phyloP scores from a whole-genome alignment of 2,113 vertebrate species.

The Gallinago media region DNA sequence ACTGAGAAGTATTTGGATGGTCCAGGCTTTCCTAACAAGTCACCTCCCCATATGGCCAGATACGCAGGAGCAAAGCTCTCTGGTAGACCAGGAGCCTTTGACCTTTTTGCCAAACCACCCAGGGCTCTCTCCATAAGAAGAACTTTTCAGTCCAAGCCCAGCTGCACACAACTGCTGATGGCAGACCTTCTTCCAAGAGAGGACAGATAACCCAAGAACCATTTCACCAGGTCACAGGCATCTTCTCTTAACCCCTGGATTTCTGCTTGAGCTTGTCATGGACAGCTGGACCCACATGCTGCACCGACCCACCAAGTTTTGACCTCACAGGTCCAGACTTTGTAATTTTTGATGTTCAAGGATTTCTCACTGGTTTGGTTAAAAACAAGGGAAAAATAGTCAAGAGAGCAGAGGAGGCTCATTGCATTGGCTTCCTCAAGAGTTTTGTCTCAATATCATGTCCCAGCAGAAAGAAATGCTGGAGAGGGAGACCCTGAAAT shows the following conservation, averaged over 20 bases:
- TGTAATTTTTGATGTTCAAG: neutral
- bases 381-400: neutral
- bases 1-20: neutral
- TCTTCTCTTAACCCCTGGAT: neutral
- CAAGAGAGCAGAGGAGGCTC: neutral
- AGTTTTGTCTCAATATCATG: neutral
- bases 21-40: slow-evolving; percentile 3
- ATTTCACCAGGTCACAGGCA: neutral
- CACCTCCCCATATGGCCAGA: neutral
- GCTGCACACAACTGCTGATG: neutral
- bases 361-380: neutral
- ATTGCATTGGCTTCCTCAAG: neutral
- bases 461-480: neutral
- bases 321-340: neutral
- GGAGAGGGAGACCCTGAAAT: neutral
- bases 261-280: neutral
- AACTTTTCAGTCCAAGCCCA: neutral
- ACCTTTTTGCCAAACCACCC: neutral
- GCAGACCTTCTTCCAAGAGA: neutral
- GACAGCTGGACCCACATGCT: neutral
- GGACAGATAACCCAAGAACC: neutral
- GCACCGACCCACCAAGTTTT: neutral
- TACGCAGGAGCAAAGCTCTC: neutral
- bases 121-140: neutral
- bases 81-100: neutral